phyloP scores from a whole-genome alignment of 2,113 vertebrate genomes.

The Crotophaga sulcirostris region DNA sequence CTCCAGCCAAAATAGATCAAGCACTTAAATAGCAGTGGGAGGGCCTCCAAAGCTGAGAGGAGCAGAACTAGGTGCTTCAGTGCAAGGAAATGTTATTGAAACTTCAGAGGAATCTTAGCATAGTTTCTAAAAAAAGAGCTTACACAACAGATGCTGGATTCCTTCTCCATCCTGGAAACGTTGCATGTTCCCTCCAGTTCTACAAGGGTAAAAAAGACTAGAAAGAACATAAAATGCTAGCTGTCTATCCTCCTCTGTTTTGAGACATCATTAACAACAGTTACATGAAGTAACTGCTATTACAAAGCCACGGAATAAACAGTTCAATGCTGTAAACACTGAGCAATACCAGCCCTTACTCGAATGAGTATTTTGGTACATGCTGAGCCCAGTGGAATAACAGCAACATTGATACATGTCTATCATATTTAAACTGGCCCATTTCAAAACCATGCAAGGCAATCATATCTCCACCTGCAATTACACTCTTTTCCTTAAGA shows the following conservation, averaged over 20 bases:
- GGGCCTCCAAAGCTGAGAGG: background rate
- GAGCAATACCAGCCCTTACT: background rate
- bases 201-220: background rate
- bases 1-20: background rate
- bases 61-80: background rate
- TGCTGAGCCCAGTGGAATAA: background rate
- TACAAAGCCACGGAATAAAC: background rate
- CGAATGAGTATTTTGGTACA: background rate
- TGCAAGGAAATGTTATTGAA: fast-evolving
- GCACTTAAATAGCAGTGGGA: background rate
- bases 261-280: background rate
- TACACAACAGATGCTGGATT: background rate
- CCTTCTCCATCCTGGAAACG: background rate
- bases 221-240: background rate
- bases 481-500: background rate
- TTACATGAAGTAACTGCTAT: background rate
- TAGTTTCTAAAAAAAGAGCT: background rate
- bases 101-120: background rate
- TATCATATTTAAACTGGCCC: background rate
- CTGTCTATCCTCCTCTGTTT: background rate
- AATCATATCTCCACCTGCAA: background rate
- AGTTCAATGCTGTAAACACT: background rate
- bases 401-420: background rate
- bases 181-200: background rate
- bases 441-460: background rate